These are phyloP conservation scores for Micronisus gabar DNA, from an alignment of 2,113 vertebrate species.

Conservation along the genomic window DNA sequence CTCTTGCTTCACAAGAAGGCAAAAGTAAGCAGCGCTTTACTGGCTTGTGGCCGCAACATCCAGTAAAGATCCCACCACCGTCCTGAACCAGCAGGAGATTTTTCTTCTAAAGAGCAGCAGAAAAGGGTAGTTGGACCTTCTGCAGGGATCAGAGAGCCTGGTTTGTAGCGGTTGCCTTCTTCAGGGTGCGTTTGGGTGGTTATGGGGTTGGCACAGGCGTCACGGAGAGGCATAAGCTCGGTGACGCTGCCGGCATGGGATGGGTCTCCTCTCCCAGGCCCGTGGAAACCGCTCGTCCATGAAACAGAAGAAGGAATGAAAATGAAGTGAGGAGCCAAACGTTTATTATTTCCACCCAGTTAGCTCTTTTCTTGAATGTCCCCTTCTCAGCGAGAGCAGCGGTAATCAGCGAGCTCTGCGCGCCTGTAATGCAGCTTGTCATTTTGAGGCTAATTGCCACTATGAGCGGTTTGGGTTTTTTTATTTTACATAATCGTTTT, in stretches of 20 bases:
- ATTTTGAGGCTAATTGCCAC: not conserved
- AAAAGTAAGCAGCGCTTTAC: not conserved
- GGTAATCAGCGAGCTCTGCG: fast-evolving
- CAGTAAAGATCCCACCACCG: not conserved
- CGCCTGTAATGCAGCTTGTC: not conserved
- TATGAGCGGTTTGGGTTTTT: fast-evolving
- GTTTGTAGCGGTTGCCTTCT: not conserved
- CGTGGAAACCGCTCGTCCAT: fast-evolving
- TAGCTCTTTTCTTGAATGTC: not conserved
- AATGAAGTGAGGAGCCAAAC: not conserved
- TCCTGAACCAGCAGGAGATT: not conserved
- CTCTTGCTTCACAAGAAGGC: not conserved
- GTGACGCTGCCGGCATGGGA: not conserved
- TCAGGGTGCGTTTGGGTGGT: not conserved
- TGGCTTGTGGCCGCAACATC: not conserved
- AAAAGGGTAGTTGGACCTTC: not conserved
- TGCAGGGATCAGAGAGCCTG: not conserved
- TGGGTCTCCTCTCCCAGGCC: not conserved
- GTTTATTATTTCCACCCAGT: not conserved
- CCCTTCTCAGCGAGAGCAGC: not conserved
- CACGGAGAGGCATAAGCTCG: not conserved
- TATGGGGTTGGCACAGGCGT: fast-evolving
- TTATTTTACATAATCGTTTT: not conserved
- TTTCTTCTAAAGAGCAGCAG: not conserved
- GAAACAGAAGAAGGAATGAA: not conserved